Evolutionary conservation across 2,888 invertebrate species (phyloP).

Genomic region (Apantesis nais): DNA sequence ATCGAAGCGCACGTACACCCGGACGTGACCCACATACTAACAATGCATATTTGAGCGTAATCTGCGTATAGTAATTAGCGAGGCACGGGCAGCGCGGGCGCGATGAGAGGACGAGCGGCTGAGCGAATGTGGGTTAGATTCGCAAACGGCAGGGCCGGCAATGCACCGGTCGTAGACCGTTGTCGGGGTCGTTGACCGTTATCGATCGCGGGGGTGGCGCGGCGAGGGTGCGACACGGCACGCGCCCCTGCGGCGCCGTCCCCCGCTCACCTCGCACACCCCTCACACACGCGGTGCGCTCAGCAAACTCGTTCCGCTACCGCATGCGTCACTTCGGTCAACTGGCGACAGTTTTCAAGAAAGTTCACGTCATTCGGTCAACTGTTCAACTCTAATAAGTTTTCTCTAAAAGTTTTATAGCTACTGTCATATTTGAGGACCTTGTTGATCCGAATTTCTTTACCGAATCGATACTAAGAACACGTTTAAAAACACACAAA

Average conservation of each 20-base stretch:
- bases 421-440: conserved; percentile 15
- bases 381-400: conserved; percentile 25
- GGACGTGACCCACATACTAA: conserved; percentile 64
- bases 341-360: conserved; percentile 48
- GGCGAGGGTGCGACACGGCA: conserved; percentile 62
- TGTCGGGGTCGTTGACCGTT: conserved; percentile 81
- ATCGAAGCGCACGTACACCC: conserved; percentile 39
- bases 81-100: conserved; percentile 33
- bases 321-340: conserved; percentile 81
- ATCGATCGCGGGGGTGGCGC: conserved; percentile 74
- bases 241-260: conserved; percentile 72
- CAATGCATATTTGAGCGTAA: conserved; percentile 69
- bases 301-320: conserved; percentile 70
- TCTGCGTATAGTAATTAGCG: conserved; percentile 76
- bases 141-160: conserved; percentile 63
- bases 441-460: conserved; percentile 5
- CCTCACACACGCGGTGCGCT: conserved; percentile 49
- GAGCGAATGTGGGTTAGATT: conserved; percentile 74
- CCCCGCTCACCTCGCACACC: conserved; percentile 43
- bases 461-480: neutral
- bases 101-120: conserved; percentile 17
- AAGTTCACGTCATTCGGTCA: conserved; percentile 33
- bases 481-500: too few relatives aligned
- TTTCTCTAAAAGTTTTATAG: conserved; percentile 14
- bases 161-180: conserved; percentile 77